phyloP scores from a whole-genome alignment of 2,113 vertebrate species.

The Hippocampus guttulatus region DNA sequence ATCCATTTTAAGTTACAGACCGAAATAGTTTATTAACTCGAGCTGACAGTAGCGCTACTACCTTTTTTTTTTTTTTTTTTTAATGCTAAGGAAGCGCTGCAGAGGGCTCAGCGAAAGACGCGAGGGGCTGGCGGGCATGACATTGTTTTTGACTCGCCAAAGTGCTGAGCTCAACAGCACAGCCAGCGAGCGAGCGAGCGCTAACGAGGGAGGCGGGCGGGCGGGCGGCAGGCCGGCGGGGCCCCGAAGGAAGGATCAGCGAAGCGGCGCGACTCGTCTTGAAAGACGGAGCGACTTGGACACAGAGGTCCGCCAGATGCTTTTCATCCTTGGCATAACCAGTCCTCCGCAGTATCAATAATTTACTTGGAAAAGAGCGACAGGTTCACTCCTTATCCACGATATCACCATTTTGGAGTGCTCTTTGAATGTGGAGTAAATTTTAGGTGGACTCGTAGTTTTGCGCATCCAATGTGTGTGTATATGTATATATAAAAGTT shows the following conservation, averaged over 20 bases:
- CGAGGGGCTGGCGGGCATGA: conserved; percentile 60
- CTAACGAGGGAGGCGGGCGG: conserved; percentile 62
- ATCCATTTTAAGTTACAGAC: too few relatives aligned
- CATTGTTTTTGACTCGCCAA: conserved; percentile 74
- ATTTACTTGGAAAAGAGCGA: conserved; percentile 50
- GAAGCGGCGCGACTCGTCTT: conserved; percentile 48
- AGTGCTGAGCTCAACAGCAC: conserved; percentile 72
- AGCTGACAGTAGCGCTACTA: not conserved
- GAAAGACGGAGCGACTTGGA: conserved; percentile 29
- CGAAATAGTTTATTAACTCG: not conserved
- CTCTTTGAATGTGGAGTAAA: conserved; percentile 48
- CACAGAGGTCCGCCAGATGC: conserved; percentile 39
- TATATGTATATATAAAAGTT: too few relatives aligned
- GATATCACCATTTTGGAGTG: conserved; percentile 58
- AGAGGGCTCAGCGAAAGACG: conserved; percentile 52
- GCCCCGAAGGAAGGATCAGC: conserved; percentile 58
- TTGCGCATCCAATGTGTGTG: too few relatives aligned
- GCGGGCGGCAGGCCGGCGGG: conserved; percentile 40
- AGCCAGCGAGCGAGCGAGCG: conserved; percentile 20
- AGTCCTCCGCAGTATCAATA: conserved; percentile 59
- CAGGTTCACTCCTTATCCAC: conserved; percentile 54
- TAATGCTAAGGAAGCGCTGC: conserved; percentile 32
- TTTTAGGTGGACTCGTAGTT: too few relatives aligned
- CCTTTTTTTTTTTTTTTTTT: not conserved
- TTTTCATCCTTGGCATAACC: conserved; percentile 42